Percentiles rank a stretch among this genome's conserved stretches.
Conservation (phyloP, 1,140 invertebrate genomes). For the Rhopalosiphum padi region DNA sequence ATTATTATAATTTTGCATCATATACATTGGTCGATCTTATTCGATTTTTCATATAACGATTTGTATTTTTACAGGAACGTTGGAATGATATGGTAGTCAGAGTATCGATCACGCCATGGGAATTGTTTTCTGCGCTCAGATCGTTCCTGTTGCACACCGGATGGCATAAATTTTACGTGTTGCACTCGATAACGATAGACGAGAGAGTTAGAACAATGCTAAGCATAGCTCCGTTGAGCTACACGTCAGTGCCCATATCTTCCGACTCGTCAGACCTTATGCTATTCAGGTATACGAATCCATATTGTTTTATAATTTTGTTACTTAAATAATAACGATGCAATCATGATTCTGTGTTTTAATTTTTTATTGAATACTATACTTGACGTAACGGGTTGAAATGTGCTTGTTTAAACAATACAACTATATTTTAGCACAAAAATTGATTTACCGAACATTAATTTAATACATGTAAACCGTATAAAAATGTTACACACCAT, state of each 20-base stretch:
- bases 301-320: neutral
- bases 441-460: too few species aligned
- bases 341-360: too few species aligned
- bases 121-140: slow-evolving; percentile 36
- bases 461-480: too few species aligned
- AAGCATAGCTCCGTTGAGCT: slow-evolving; percentile 22
- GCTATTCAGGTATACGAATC: slow-evolving; percentile 30
- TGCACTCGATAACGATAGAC: slow-evolving; percentile 34
- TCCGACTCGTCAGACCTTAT: neutral
- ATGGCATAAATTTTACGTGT: slow-evolving; percentile 46
- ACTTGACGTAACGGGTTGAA: too few species aligned
- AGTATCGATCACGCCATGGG: slow-evolving; percentile 31
- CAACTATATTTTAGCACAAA: too few species aligned
- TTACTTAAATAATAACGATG: too few species aligned
- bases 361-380: too few species aligned
- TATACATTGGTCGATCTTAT: neutral
- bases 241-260: slow-evolving; percentile 40
- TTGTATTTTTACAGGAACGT: neutral
- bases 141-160: slow-evolving; percentile 39
- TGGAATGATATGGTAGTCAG: slow-evolving; percentile 46
- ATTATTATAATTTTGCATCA: neutral
- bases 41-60: too few species aligned
- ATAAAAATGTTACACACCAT: too few species aligned
- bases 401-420: too few species aligned
- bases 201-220: neutral